phyloP scores from a whole-genome alignment of 1,140 invertebrate species.

The Amphibalanus amphitrite region DNA sequence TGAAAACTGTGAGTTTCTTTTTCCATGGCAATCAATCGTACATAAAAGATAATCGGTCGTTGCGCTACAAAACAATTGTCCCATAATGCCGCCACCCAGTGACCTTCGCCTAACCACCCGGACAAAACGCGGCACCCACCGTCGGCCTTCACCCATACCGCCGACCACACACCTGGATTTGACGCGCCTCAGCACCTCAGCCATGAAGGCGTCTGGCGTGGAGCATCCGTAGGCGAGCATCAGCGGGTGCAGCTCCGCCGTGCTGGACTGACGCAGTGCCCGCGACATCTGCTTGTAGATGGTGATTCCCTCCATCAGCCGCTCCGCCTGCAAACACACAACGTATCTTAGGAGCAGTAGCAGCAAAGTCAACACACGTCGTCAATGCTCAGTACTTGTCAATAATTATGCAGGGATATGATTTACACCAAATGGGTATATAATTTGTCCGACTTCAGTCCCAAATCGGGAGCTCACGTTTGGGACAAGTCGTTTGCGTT shows the following conservation, averaged over 20 bases:
- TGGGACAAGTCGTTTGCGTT: too few species aligned
- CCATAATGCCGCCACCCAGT: not conserved
- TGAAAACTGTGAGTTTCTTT: too few species aligned
- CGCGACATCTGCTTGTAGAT: constrained; percentile 41
- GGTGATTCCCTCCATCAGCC: constrained; percentile 70
- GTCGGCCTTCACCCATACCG: not conserved
- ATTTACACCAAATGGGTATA: constrained; percentile 11
- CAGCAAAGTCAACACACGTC: too few species aligned
- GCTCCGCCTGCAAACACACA: constrained; percentile 48
- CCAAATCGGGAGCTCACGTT: too few species aligned
- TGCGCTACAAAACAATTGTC: not conserved
- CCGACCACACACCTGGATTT: constrained; percentile 32
- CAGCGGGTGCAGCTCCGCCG: constrained; percentile 33
- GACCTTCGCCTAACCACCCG: too few species aligned
- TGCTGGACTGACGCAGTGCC: not conserved
- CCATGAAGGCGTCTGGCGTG: constrained; percentile 56
- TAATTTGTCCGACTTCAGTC: constrained; percentile 3
- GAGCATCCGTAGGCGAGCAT: constrained; percentile 57
- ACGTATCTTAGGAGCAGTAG: too few species aligned
- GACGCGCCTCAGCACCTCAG: constrained; percentile 58
- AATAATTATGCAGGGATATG: too few species aligned
- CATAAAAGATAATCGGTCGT: too few species aligned
- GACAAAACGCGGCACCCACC: not conserved
- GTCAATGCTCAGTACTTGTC: too few species aligned
- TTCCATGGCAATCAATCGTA: too few species aligned